Base-by-base conservation (phyloP, 2,113 vertebrate genomes). In the Toxostoma redivivum region DNA sequence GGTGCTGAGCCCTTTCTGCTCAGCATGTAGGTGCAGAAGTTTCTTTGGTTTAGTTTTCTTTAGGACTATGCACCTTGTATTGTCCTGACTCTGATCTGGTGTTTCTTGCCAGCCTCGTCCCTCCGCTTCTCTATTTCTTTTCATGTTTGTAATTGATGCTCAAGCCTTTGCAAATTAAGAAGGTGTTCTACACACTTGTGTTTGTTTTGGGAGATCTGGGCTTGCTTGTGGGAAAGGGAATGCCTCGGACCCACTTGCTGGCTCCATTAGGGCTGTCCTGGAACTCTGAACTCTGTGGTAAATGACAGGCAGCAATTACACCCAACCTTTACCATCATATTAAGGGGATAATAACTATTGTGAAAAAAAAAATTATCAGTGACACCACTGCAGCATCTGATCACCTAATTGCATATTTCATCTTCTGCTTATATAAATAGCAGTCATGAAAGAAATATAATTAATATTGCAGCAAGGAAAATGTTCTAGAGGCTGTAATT, bases 341-440 rank as follows among this genome's bases (percentile, higher is more conserved):
- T 86, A 80, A 95, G 60, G 73, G 50, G 71, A 83, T 94, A 94
- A 88, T 72, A 88, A 45, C 56, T 93, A 67, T 79, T 81, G 56
- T 93, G 82, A 54, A 81, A 90, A 86, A 86, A 38, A 81, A 88
- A 80, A 51, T 16, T 69, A 70, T 54, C 67, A 37, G 33, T 88
- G 60, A 56, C 71, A 71, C 67, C 0, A 0, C n/a, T 88, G 51
- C 60, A 71, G 85, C 56, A 56, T 92, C 90, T 88, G 93, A 83
- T 95, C 94, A 92, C 80, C 71, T 96, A 93, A 96, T 90, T 96
- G 37, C 64, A 60, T 94, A 95, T 86, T 96, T 94, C 51, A 92
- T 93, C 76, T 90, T 92, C 37, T 81, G 57, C 54, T 96, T 61
- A 81, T 83, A 95, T 73, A 90, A 82, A 92, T 86, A 96, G 44